phyloP scores from a whole-genome alignment of 2,888 invertebrate genomes.

The Cheiracanthium punctorium region DNA sequence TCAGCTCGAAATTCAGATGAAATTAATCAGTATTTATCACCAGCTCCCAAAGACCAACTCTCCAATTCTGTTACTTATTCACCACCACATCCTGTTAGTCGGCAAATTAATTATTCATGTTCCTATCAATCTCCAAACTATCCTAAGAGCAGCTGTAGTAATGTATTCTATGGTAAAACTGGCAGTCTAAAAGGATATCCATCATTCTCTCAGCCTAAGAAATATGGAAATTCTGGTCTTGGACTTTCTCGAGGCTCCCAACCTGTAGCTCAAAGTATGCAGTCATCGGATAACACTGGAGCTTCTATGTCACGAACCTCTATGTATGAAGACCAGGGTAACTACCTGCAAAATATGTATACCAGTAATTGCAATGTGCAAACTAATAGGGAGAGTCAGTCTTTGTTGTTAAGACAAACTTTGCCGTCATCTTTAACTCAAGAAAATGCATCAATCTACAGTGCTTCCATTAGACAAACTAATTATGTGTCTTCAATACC shows the following conservation, averaged over 20 bases:
- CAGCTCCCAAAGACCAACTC: conserved; percentile 49
- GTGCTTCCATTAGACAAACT: conserved; percentile 25
- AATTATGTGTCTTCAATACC: conserved; percentile 66
- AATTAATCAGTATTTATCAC: conserved; percentile 44
- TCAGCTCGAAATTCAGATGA: conserved; percentile 45
- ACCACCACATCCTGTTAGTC: conserved; percentile 43
- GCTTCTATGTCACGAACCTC: conserved; percentile 61
- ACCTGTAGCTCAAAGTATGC: conserved; percentile 52
- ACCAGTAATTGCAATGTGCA: conserved; percentile 40
- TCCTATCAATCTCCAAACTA: conserved; percentile 41
- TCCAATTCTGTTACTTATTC: conserved; percentile 49
- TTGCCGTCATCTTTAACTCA: conserved; percentile 31
- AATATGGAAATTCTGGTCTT: conserved; percentile 58
- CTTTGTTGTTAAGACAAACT: conserved; percentile 43
- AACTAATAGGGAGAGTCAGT: conserved; percentile 28
- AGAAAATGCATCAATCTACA: conserved; percentile 38
- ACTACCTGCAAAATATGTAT: conserved; percentile 55
- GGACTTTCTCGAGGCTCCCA: conserved; percentile 36
- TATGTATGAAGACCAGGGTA: conserved; percentile 55
- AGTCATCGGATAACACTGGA: conserved; percentile 36
- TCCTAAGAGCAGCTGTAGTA: conserved; percentile 39
- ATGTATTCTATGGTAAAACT: conserved; percentile 39
- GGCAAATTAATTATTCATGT: conserved; percentile 51
- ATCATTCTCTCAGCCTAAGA: conserved; percentile 30
- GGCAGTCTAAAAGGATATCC: conserved; percentile 41